These are phyloP conservation scores for Acanthosepion pharaonis DNA, from an alignment of 2,888 invertebrate genomes.

Conservation along the genomic window DNA sequence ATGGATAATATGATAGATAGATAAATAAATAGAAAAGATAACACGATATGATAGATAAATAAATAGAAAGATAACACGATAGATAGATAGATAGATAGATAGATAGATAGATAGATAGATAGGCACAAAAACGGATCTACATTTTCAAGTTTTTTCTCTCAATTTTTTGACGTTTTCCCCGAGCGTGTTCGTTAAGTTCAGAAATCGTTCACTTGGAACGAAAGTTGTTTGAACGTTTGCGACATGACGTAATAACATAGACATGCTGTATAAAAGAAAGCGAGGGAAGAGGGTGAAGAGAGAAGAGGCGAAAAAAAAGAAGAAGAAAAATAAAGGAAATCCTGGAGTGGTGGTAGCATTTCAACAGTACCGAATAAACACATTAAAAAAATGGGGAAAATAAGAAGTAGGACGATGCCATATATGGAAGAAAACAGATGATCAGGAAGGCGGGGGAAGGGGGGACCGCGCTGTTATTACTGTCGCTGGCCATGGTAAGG, in stretches of 20 bases:
- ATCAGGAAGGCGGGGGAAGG: not conserved
- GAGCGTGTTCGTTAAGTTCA: not conserved
- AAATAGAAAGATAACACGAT: no score
- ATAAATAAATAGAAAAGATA: no score
- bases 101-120: not conserved
- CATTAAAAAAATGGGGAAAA: no score
- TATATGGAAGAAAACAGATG: not conserved
- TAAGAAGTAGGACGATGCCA: not conserved
- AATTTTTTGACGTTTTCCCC: no score
- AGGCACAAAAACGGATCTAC: not conserved
- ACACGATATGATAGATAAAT: no score
- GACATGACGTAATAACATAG: slow-evolving; percentile 3
- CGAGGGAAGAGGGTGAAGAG: not conserved
- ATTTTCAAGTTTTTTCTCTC: not conserved
- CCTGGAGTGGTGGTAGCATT: not conserved
- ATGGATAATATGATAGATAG: no score
- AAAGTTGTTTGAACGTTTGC: not conserved
- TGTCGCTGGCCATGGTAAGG: not conserved
- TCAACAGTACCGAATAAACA: not conserved
- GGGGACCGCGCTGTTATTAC: not conserved
- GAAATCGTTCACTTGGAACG: not conserved
- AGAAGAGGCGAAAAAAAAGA: not conserved
- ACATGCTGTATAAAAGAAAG: not conserved
- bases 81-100: not conserved
- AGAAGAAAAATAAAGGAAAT: not conserved